Percentiles rank a stretch among this genome's conserved stretches.
phyloP scores from a whole-genome alignment of 1,140 invertebrate species.

The Brachystomella parvula region DNA sequence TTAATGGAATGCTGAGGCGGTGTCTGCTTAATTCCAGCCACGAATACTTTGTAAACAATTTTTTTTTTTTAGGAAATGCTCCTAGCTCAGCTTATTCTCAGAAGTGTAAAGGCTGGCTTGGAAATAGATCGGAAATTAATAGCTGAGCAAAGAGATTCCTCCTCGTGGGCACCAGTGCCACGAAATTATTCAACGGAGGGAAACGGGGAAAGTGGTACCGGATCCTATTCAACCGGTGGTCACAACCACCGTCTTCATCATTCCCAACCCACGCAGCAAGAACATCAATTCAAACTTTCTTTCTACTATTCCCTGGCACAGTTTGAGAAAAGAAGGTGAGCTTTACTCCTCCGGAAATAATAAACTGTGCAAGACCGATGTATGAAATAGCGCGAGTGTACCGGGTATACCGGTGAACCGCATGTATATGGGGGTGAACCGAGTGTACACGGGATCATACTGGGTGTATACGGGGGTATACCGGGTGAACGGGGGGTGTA shows the following conservation, averaged over 20 bases:
- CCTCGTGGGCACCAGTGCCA: slow-evolving; percentile 3
- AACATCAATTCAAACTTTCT: slow-evolving; percentile 10
- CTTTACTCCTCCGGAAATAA: background rate
- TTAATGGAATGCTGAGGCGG: background rate
- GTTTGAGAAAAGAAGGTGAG: slow-evolving; percentile 34
- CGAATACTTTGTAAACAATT: no score
- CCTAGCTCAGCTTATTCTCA: slow-evolving; percentile 36
- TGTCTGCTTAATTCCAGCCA: background rate
- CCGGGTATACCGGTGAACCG: no score
- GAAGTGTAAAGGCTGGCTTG: slow-evolving; percentile 31
- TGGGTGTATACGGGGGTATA: no score
- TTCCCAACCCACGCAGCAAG: slow-evolving; percentile 11
- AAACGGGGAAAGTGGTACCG: background rate
- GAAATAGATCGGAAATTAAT: slow-evolving; percentile 26
- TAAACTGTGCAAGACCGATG: no score
- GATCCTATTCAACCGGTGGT: background rate
- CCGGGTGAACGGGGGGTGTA: no score
- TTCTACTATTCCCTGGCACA: slow-evolving; percentile 35
- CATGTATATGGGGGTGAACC: no score
- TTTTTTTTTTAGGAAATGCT: slow-evolving; percentile 29
- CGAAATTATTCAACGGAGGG: background rate
- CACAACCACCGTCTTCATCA: slow-evolving; percentile 18
- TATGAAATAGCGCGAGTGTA: no score
- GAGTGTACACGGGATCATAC: no score
- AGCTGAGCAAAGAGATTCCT: background rate